Evolutionary conservation across 2,888 invertebrate genomes (phyloP), one percentile per base, ranked within the genome.

Genomic region (Drosophila demipolita): DNA sequence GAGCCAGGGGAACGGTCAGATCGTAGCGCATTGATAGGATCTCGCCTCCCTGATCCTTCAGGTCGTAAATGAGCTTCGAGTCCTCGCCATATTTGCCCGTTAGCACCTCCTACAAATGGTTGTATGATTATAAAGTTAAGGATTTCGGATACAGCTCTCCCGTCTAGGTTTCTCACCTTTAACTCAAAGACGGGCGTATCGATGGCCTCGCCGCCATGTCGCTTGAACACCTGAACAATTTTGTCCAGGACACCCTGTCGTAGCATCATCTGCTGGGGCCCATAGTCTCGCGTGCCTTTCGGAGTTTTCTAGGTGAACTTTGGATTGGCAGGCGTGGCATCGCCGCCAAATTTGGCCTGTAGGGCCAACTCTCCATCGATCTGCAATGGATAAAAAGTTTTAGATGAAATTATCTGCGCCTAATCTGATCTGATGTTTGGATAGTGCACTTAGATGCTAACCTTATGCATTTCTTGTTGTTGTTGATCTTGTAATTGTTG

Each of bases 1-100:
- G 95, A 9, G 99, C 99, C 93, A 99, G 96, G 32, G 99, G 99
- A 55, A 99, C 99, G 3, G 99, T 99, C 66, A 99, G 94, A 93
- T 99, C 99, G 93, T 99, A 99, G 74, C 99, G 95, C 73, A 99
- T 94, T 0, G 99, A 98, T 52, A 99, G 94, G 70, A 98, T 96
- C 94, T 99, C 99, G 35, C 99, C 99, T 62, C 99, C 99, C 94
- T 99, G 99, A 94, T 99, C 99, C 92, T 98, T 98, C 52, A 99
- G 94, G 93, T 99, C 99, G 93, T 99, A 99, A 70, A 99, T 99
- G 12, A 99, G 94, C 92, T 99, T 99, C 0, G 99, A 98, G 93
- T 99, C 99, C 94, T 99, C 99, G 1, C 99, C 99, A 94, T 99
- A 99, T 94, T 99, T 99, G 54, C 99, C 99, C 26, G 98, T 99